These are phyloP conservation scores for Ciconia nigra DNA, from an alignment of 2,797 vertebrate species.

Conservation along the genomic window DNA sequence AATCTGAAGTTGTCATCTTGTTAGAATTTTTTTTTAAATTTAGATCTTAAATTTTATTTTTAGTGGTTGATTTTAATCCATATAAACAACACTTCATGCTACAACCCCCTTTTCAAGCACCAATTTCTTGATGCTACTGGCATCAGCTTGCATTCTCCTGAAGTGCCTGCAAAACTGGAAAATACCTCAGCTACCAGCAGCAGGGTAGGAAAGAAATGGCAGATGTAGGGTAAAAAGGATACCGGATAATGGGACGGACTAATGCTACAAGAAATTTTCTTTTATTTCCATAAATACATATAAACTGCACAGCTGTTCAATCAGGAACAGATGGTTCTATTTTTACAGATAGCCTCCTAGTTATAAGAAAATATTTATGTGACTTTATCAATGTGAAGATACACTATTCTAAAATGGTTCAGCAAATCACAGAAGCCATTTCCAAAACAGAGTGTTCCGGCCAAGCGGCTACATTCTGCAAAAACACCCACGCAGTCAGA, in stretches of 20 bases:
- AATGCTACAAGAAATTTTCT: not conserved
- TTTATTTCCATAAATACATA: not conserved
- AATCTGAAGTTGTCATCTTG: not conserved
- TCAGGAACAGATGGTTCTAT: not conserved
- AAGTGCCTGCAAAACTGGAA: not conserved
- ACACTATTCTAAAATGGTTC: not conserved
- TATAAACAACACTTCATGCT: not conserved
- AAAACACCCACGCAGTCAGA: too few species aligned
- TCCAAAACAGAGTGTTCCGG: not conserved
- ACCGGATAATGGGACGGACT: not conserved
- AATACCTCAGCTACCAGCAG: not conserved
- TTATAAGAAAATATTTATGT: not conserved
- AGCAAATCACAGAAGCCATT: not conserved
- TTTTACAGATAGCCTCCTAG: not conserved
- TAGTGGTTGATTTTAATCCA: not conserved
- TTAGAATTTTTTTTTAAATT: not conserved
- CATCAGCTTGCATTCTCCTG: not conserved
- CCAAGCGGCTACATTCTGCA: not conserved
- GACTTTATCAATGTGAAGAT: not conserved
- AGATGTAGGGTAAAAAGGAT: not conserved
- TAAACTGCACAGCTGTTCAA: not conserved
- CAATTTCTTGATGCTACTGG: not conserved
- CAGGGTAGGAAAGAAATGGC: not conserved
- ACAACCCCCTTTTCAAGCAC: not conserved
- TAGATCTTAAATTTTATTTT: not conserved